phyloP scores from a whole-genome alignment of 1,140 invertebrate species.

The Microplitis demolitor region DNA sequence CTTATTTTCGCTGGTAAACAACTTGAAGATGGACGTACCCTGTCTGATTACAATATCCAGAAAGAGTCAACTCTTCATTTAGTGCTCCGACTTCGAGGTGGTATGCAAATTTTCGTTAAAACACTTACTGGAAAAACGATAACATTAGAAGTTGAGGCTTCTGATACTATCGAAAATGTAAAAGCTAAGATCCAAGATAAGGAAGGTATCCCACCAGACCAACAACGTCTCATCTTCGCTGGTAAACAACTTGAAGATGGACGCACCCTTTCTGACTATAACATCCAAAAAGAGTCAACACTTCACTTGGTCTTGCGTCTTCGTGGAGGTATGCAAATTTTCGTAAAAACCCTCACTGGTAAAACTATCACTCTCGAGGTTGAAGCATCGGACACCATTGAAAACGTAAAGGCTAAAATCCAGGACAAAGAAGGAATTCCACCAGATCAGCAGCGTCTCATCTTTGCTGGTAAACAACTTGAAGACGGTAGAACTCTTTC shows the following conservation, averaged over 20 bases:
- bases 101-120: slow-evolving; percentile 77
- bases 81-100: slow-evolving; percentile 76
- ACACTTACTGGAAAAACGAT: slow-evolving; percentile 61
- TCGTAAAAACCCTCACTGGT: slow-evolving; percentile 77
- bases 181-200: slow-evolving; percentile 70
- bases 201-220: too few relatives aligned
- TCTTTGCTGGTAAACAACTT: slow-evolving; percentile 78
- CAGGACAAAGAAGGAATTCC: slow-evolving; percentile 73
- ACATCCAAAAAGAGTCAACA: slow-evolving; percentile 72
- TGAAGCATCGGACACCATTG: slow-evolving; percentile 74
- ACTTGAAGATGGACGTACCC: slow-evolving; percentile 78
- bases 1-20: slow-evolving; percentile 64
- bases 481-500: slow-evolving; percentile 77
- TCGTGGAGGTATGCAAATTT: slow-evolving; percentile 76
- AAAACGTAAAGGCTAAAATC: slow-evolving; percentile 79
- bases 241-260: slow-evolving; percentile 81
- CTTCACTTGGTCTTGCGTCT: slow-evolving; percentile 78
- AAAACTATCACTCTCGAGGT: slow-evolving; percentile 83
- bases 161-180: slow-evolving; percentile 76
- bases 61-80: slow-evolving; percentile 76
- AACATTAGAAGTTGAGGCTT: slow-evolving; percentile 77
- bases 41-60: slow-evolving; percentile 69
- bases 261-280: slow-evolving; percentile 68
- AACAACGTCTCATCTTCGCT: too few relatives aligned
- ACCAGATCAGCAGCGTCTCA: slow-evolving; percentile 71